Base-by-base conservation (phyloP, 2,113 vertebrate species). In the Falco punctatus region DNA sequence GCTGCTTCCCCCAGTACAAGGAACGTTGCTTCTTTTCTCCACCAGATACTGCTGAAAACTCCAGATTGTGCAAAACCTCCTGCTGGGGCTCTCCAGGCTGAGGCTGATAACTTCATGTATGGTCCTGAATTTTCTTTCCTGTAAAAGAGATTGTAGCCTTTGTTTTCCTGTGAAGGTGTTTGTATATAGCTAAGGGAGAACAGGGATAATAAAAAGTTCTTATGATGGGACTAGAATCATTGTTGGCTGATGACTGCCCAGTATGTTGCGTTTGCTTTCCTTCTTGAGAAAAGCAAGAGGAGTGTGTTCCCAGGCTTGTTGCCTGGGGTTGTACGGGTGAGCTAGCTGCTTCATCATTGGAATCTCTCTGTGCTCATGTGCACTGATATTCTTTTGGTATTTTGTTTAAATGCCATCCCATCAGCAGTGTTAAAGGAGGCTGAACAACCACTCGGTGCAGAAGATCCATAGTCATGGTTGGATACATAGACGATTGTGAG, bases 401-500 rank as follows among this genome's bases (percentile, higher is more conserved):
- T 90, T 82, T 96, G 62, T 94, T 94, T 91, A 95, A 96, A 96
- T 96, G 94, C 86, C 83, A 93, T 80, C 91, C 67, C 20, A 79
- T 97, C 89, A 96, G 38, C 59, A 81, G 49, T 57, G 57, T 69
- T 96, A 92, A 94, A 91, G 92, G 72, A 97, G 94, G 82, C 77
- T 91, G 94, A 97, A 78, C 86, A 93, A 12, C 59, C 54, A 35
- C 71, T 88, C 74, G 40, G 51, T 54, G n/a, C 74, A 93, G 87
- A 93, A 94, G 51, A 70, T 94, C 71, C 49, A 3, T 28, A 48
- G 90, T 96, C 78, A 92, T 73, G 97, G 92, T 71, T 96, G 94
- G 88, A 65, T 87, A 88, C 57, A 0, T 64, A 91, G 77, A 65
- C 77, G 91, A 92, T 62, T 80, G 94, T 81, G 75, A 95, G 83